phyloP scores from a whole-genome alignment of 2,888 invertebrate species.

The Nesidiocoris tenuis region DNA sequence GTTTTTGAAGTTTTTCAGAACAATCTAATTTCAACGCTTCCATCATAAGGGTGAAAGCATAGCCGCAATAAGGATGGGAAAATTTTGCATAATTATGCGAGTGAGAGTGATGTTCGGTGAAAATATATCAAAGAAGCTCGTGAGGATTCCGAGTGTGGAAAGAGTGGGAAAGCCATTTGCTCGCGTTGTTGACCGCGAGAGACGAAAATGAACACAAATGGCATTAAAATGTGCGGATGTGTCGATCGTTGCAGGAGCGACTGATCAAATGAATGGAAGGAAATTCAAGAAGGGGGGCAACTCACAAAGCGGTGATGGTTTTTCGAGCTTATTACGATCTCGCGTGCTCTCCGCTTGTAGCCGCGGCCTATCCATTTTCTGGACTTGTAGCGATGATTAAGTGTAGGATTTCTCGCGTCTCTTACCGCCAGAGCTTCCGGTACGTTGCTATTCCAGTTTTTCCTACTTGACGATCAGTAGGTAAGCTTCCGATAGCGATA shows the following conservation, averaged over 20 bases:
- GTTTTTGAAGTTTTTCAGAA: too few relatives aligned
- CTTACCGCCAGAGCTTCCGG: neutral
- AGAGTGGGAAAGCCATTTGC: too few relatives aligned
- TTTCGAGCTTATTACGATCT: conserved; percentile 19
- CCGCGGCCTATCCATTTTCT: neutral
- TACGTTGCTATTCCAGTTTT: neutral
- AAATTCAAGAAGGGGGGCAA: neutral
- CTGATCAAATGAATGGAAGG: conserved; percentile 3
- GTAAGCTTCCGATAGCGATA: too few relatives aligned
- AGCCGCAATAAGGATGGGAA: too few relatives aligned
- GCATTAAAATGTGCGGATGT: neutral
- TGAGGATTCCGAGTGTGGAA: too few relatives aligned
- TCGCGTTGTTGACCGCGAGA: neutral
- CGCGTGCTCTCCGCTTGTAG: conserved; percentile 9
- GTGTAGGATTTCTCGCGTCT: conserved; percentile 10
- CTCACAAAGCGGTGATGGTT: neutral
- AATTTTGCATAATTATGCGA: too few relatives aligned
- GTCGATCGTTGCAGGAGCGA: neutral
- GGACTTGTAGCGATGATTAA: neutral
- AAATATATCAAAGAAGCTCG: too few relatives aligned
- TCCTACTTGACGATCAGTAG: too few relatives aligned
- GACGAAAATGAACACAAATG: neutral
- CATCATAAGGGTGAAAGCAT: too few relatives aligned
- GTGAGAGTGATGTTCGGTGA: too few relatives aligned
- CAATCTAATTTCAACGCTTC: too few relatives aligned